These are phyloP conservation scores for Gymnoscopelus braueri DNA, from an alignment of 2,797 vertebrate genomes.

Conservation along the genomic window DNA sequence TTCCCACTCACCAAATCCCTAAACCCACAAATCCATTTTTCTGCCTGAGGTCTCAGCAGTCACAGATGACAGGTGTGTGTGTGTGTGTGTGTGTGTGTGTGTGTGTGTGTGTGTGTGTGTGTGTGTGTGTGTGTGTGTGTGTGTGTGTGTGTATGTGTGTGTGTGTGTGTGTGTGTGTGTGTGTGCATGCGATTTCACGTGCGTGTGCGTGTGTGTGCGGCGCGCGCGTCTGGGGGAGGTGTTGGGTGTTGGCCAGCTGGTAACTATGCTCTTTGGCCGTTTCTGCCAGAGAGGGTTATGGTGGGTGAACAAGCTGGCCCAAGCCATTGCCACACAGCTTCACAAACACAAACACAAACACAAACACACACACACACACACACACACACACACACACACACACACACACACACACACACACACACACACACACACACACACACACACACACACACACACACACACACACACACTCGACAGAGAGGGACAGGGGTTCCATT, in stretches of 20 bases:
- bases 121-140: not conserved
- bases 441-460: not conserved
- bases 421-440: not conserved
- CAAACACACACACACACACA: slow-evolving; percentile 21
- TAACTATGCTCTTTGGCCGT: slow-evolving; percentile 62
- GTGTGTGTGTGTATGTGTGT: not conserved
- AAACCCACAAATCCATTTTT: slow-evolving; percentile 65
- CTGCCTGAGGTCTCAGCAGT: slow-evolving; percentile 28
- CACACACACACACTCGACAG: slow-evolving; percentile 23
- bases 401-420: slow-evolving; percentile 21
- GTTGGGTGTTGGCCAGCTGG: slow-evolving; percentile 14
- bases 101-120: slow-evolving; percentile 9
- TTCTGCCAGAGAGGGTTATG: slow-evolving; percentile 59
- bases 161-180: slow-evolving; percentile 11
- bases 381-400: slow-evolving; percentile 14
- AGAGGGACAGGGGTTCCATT: slow-evolving; percentile 35
- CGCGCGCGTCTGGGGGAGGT: slow-evolving; percentile 42
- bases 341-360: slow-evolving; percentile 9
- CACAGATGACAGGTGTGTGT: slow-evolving; percentile 42
- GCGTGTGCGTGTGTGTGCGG: slow-evolving; percentile 7
- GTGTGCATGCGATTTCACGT: not conserved
- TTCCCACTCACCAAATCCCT: slow-evolving; percentile 58
- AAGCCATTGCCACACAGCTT: slow-evolving; percentile 28
- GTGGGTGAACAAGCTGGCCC: slow-evolving; percentile 61
- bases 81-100: slow-evolving; percentile 15